phyloP scores from a whole-genome alignment of 2,113 vertebrate genomes.

The Laterallus jamaicensis region DNA sequence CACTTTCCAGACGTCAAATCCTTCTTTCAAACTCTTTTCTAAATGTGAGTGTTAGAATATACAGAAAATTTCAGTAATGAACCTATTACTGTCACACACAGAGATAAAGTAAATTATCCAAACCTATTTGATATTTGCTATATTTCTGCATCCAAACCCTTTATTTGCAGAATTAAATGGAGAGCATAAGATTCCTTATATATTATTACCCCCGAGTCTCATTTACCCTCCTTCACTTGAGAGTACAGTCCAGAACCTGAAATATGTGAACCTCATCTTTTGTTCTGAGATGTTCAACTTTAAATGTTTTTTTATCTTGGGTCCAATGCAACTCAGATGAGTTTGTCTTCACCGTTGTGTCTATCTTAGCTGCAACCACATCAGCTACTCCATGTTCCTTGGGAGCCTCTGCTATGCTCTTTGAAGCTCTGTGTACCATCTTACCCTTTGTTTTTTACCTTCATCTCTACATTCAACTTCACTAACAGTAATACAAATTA shows the following conservation, averaged over 20 bases:
- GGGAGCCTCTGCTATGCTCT: neutral
- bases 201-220: neutral
- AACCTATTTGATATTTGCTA: neutral
- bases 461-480: neutral
- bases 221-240: neutral
- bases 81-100: neutral
- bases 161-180: neutral
- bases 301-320: neutral
- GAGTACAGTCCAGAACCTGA: neutral
- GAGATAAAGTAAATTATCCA: neutral
- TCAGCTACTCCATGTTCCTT: neutral
- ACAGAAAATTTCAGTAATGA: neutral
- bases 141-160: neutral
- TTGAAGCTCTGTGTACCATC: neutral
- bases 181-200: neutral
- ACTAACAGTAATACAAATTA: neutral
- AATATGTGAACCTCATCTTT: neutral
- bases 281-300: neutral
- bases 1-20: neutral
- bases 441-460: neutral
- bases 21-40: neutral
- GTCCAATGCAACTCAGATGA: neutral
- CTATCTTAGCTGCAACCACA: neutral
- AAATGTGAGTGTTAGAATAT: neutral
- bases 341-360: neutral